Evolutionary conservation across 2,888 invertebrate species (phyloP), one percentile per base, ranked within the genome.

Genomic region (Chorisops tibialis): DNA sequence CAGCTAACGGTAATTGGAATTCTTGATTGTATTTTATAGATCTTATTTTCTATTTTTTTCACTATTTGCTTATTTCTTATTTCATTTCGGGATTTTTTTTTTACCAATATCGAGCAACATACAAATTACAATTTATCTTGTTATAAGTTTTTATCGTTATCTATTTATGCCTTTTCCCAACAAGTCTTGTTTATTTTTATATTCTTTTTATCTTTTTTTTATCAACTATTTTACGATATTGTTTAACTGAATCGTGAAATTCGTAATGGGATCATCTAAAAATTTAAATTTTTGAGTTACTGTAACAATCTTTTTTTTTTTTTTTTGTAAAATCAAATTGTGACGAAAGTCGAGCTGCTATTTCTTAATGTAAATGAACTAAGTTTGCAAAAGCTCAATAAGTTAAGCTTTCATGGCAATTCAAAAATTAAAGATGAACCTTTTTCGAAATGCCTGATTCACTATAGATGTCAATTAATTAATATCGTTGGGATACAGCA

Each of bases 1-100:
- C 66, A 68, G 41, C 51, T 68, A 18, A 66, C 67, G 64, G 68
- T 68, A 67, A 64, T 30, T 48, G 14, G 16, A 38, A 54, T 54
- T 54, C 41, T 22, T 47, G 47, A 16, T 19, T 21, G 7, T 47
- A n/a, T 47, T 47, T 19, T 47, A 19, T 19, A 16, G 41, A 41
- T 6, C n/a, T 14, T 14, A 5, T 12, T 16, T 41, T 12, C 41
- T 14, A 6, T 14, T 24, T 6, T 18, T 52, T 41, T 4, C n/a
- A 3, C 39, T 43, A 41, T 38, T 16, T 43, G 21, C 21, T 54
- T 3, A 54, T 5, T 14, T 54, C 22, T 59, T 45, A n/a, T 37
- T 47, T 21, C 6, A 43, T n/a, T n/a, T n/a, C n/a, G n/a, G n/a
- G n/a, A n/a, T n/a, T 41, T 41, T n/a, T 41, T 41, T n/a, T 41